Conservation (phyloP, 2,888 invertebrate genomes). For the Theretra japonica region DNA sequence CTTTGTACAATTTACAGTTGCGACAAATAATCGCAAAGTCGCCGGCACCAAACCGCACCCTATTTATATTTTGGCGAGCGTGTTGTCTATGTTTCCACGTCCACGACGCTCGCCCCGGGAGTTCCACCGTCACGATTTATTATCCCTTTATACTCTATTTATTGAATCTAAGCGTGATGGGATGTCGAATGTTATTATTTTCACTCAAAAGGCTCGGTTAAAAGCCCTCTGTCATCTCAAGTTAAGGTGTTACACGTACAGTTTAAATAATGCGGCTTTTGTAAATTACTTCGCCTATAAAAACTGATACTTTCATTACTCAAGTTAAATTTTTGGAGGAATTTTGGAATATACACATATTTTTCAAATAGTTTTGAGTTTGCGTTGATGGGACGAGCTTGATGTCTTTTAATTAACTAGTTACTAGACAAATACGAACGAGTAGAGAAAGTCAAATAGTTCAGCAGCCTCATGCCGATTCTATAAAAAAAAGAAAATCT, state of each 20-base stretch:
- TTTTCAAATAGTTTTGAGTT: no score
- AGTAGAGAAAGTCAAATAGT: no score
- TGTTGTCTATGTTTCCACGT: slow-evolving; percentile 71
- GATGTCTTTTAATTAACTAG: no score
- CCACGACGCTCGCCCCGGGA: slow-evolving; percentile 66
- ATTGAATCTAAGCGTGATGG: slow-evolving; percentile 26
- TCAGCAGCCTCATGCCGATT: no score
- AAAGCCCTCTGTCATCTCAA: slow-evolving; percentile 10
- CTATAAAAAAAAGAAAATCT: no score
- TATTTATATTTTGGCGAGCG: slow-evolving; percentile 65
- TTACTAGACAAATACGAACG: no score
- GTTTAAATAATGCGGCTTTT: slow-evolving; percentile 21
- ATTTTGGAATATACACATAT: no score
- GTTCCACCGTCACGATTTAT: slow-evolving; percentile 64
- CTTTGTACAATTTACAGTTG: not conserved
- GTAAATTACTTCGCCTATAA: slow-evolving; percentile 3
- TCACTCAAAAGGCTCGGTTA: not conserved
- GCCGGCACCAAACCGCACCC: slow-evolving; percentile 50
- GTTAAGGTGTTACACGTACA: slow-evolving; percentile 27
- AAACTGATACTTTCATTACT: not conserved
- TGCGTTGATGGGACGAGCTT: no score
- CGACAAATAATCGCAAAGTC: slow-evolving; percentile 31
- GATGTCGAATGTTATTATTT: slow-evolving; percentile 25
- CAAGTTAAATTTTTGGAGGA: not conserved
- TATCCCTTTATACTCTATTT: slow-evolving; percentile 41